A percentile compares a stretch with the other conserved stretches of the same genome.
These are phyloP conservation scores for Aleadryas rufinucha DNA, from an alignment of 2,113 vertebrate species.

Conservation along the genomic window DNA sequence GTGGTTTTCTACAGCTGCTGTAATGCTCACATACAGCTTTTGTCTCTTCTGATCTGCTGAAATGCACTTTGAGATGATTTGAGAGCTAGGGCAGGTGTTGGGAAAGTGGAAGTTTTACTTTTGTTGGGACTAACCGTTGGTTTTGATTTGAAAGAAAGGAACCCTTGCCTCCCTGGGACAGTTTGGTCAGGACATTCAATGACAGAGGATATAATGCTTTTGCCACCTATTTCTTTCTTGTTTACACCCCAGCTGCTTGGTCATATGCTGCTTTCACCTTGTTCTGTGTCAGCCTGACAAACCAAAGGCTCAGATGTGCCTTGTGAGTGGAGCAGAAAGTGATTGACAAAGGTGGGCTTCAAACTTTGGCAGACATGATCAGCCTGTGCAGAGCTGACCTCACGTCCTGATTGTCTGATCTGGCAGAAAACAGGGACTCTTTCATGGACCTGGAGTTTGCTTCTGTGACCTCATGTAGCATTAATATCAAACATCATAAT, in stretches of 20 bases:
- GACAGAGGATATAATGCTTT: background rate
- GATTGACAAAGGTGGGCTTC: background rate
- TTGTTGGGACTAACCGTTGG: fast-evolving
- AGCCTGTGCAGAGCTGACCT: background rate
- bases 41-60: background rate
- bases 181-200: background rate
- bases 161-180: background rate
- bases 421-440: background rate
- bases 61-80: background rate
- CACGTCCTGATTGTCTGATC: background rate
- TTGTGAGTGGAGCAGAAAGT: background rate
- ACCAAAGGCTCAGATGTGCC: background rate
- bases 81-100: background rate
- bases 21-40: background rate
- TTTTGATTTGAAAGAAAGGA: background rate
- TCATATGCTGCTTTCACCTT: background rate
- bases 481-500: background rate
- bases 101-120: background rate
- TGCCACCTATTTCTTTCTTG: background rate
- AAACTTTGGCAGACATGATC: background rate
- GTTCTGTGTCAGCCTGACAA: background rate
- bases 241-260: background rate
- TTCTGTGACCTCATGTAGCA: background rate
- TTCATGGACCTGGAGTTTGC: background rate
- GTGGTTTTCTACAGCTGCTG: background rate